Evolutionary conservation across 2,797 vertebrate genomes (phyloP), one percentile per base, ranked within the genome.

Genomic region (Arnoldichthys spilopterus): DNA sequence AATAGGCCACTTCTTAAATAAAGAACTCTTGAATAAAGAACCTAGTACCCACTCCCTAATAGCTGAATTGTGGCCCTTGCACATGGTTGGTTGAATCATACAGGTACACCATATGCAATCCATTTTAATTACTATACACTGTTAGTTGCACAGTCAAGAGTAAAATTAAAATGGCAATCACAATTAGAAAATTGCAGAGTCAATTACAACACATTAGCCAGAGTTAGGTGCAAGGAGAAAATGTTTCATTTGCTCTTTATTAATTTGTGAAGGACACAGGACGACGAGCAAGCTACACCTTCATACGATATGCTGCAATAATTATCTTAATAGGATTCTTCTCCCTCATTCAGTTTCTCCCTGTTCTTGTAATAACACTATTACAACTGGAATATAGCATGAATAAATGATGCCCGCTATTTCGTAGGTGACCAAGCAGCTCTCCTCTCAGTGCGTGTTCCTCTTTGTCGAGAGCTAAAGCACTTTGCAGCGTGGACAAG

Each of bases 131-230:
- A 97, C 94, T 92, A 88, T 90, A 90, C 90, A 92, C 92, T 92
- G 94, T 94, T 95, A 96, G 93, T 92, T 92, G 91, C 95, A 96
- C 95, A 95, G 94, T 92, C 94, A 93, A 94, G 96, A 96, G 94
- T 96, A 96, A 97, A 97, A 98, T 98, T 97, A 96, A 95, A 96
- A 92, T 96, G 95, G 95, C 96, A 96, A 97, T 97, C 96, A 97
- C 95, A 96, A 97, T 98, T 97, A 98, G 94, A 92, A 94, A 94
- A 94, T 92, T 91, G 93, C 93, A 92, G 93, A 96, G 94, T 96
- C 95, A 95, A 96, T 96, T 96, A 96, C 94, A 93, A 95, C 94
- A 96, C 95, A 96, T 97, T 97, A 98, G 94, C 91, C 82, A 83
- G 87, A 78, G 76, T 76, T 78, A 69, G 72, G 58, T 54, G 71